These are phyloP conservation scores for Xiphophorus birchmanni DNA, from an alignment of 2,797 vertebrate species.

Conservation along the genomic window DNA sequence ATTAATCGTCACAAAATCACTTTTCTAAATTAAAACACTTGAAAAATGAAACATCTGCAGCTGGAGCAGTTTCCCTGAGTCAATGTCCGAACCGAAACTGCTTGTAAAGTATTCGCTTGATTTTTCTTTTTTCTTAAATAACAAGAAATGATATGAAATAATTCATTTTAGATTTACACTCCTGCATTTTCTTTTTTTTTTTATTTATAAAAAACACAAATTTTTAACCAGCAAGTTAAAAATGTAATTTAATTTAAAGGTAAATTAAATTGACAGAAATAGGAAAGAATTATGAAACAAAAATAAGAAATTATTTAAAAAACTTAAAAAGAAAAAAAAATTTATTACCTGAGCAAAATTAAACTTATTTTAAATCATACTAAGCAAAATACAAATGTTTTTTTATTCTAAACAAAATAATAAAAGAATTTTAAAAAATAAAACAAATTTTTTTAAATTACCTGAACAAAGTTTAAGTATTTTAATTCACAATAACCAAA, in stretches of 20 bases:
- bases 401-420: too few species aligned
- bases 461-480: too few species aligned
- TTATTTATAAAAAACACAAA: neutral
- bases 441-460: too few species aligned
- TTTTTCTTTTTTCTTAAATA: neutral
- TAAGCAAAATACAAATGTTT: too few species aligned
- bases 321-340: too few species aligned
- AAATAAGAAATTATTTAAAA: neutral
- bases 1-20: neutral
- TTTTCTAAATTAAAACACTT: too few species aligned
- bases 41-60: neutral
- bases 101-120: neutral
- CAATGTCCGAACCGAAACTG: neutral
- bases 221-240: neutral
- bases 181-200: neutral
- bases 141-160: neutral
- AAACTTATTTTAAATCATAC: too few species aligned
- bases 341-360: too few species aligned
- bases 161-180: neutral
- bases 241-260: neutral
- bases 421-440: too few species aligned
- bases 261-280: neutral
- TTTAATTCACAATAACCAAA: too few species aligned
- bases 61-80: neutral
- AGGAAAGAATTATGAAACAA: neutral